Conservation (phyloP, 92 coral and sea anemone species). For the Desmophyllum pertusum region DNA sequence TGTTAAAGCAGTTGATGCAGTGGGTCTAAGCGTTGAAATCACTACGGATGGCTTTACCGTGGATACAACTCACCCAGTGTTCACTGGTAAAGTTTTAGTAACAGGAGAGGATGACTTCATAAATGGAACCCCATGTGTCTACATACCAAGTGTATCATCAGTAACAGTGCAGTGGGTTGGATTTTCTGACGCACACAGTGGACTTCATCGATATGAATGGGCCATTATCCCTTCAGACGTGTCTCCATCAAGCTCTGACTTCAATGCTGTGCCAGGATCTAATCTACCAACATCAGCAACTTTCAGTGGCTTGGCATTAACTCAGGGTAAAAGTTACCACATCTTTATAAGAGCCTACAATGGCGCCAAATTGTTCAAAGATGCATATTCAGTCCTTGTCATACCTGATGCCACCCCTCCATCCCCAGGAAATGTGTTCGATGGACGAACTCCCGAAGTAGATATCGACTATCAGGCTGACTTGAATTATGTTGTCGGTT, state of each 20-base stretch:
- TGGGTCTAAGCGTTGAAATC: conserved; percentile 69
- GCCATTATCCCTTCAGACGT: conserved; percentile 53
- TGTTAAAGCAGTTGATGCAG: conserved; percentile 79
- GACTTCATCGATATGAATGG: conserved; percentile 83
- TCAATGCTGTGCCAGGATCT: conserved; percentile 64
- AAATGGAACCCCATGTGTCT: conserved; percentile 73
- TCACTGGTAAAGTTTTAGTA: conserved; percentile 76
- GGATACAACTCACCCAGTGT: conserved; percentile 89
- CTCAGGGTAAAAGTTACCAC: conserved; percentile 71
- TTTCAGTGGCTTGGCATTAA: conserved; percentile 55
- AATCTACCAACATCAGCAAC: conserved; percentile 77
- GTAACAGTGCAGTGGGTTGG: conserved; percentile 80
- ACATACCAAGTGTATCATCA: conserved; percentile 60
- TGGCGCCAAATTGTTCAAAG: conserved; percentile 78
- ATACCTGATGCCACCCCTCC: conserved; percentile 79
- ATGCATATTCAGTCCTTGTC: conserved; percentile 66
- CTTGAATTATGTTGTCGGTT: conserved; percentile 56
- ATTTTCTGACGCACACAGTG: conserved; percentile 86
- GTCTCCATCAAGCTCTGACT: conserved; percentile 28
- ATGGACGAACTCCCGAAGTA: conserved; percentile 60
- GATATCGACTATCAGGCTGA: conserved; percentile 85
- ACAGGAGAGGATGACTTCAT: conserved; percentile 58
- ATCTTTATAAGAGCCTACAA: conserved; percentile 85
- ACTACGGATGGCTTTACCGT: conserved; percentile 78
- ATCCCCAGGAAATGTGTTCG: conserved; percentile 68